Percentiles rank a stretch among this genome's conserved stretches.
Conservation (phyloP, 2,113 vertebrate genomes). For the Sphaerodactylus townsendi region DNA sequence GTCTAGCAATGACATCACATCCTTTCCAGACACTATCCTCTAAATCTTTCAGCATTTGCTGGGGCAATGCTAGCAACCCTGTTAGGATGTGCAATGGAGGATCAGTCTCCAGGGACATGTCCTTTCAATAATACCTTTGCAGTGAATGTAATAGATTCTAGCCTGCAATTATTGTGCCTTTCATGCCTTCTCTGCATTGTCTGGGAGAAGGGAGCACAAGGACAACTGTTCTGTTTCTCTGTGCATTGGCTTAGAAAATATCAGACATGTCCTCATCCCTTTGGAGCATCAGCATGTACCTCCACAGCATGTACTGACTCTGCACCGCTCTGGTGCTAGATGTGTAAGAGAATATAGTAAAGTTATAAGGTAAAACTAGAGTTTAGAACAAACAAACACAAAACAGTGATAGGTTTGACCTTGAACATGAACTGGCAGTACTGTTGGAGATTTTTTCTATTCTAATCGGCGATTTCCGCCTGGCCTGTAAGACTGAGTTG, state of each 20-base stretch:
- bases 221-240: neutral
- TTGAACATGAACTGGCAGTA: constrained; percentile 28
- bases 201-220: neutral
- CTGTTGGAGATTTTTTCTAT: neutral
- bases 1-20: too few relatives aligned
- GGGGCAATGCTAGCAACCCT: too few relatives aligned
- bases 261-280: neutral
- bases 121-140: neutral
- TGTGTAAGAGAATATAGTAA: neutral
- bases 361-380: neutral
- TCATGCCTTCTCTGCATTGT: neutral
- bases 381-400: too few relatives aligned
- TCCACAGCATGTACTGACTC: neutral
- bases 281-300: too few relatives aligned
- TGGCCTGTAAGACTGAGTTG: too few relatives aligned
- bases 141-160: neutral
- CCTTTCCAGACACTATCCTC: too few relatives aligned
- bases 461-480: too few relatives aligned
- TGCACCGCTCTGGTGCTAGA: neutral
- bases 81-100: too few relatives aligned
- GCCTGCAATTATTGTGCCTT: neutral
- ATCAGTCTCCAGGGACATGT: neutral
- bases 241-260: too few relatives aligned
- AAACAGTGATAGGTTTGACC: constrained; percentile 18
- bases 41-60: too few relatives aligned